Evolutionary conservation across 2,888 invertebrate species (phyloP), one percentile per base, ranked within the genome.

Genomic region (Euzophera pinguis): DNA sequence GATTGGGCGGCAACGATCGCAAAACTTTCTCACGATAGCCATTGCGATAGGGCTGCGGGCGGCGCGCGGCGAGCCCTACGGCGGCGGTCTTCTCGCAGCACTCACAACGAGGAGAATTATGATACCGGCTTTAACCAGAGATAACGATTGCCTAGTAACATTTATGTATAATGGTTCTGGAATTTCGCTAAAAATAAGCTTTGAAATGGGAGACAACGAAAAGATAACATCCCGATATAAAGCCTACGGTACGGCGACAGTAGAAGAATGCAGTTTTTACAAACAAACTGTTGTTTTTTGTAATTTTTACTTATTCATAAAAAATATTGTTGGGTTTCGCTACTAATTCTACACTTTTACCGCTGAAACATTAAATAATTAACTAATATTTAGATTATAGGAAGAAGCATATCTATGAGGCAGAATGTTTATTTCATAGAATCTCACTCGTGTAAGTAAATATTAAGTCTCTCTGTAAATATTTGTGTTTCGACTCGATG

Each of bases 1-100:
- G 80, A 81, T 79, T 76, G 76, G 70, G 70, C 69, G 71, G 66
- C 66, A 56, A 52, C 60, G 70, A 77, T 84, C 78, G 84, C 84
- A 70, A 79, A 82, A 80, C 74, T 81, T 80, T 84, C 86, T 83
- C 84, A 84, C 84, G 83, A 82, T 84, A 69, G 67, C 56, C 59
- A 61, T 57, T 60, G 67, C 68, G 75, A 75, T 78, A 75, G 65
- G 58, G 35, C 55, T 32, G 22, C 45, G 43, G 53, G 53, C 53
- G 14, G 47, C 55, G 37, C 54, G 27, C 50, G 13, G 14, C 13
- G 27, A 12, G 53, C 55, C 45, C 53, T 34, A 22, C 47, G 53
- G 52, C 55, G 34, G 41, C 55, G 49, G 43, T 53, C 50, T 45
- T 48, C 50, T 50, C 49, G 49, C 9, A 32, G 14, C 39, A 16